Evolutionary conservation across 1,140 invertebrate species (phyloP).

Genomic region (Bombus consobrinus): DNA sequence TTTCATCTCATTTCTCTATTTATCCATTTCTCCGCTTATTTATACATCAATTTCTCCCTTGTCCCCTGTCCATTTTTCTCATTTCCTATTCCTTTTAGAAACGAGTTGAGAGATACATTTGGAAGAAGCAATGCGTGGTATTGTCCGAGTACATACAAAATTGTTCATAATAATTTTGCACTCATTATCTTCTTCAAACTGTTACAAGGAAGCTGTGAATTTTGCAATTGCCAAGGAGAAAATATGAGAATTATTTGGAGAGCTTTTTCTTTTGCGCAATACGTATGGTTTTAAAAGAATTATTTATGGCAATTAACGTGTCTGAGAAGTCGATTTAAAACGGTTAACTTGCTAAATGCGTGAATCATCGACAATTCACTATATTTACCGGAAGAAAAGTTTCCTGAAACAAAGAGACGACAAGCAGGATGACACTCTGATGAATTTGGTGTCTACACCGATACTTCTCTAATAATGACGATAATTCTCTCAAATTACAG

Average conservation of each 20-base stretch:
- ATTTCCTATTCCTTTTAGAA: constrained; percentile 17
- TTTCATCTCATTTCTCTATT: constrained; percentile 5
- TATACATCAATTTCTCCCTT: background rate
- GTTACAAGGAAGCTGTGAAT: no score
- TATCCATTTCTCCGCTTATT: background rate
- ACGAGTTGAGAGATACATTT: background rate
- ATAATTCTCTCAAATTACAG: background rate
- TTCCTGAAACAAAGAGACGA: background rate
- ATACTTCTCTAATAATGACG: background rate
- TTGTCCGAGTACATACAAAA: background rate
- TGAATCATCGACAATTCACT: constrained; percentile 1
- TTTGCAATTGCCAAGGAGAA: no score
- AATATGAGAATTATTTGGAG: background rate
- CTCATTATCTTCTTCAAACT: no score
- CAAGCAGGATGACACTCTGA: background rate
- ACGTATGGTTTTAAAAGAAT: background rate
- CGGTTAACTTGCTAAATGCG: background rate
- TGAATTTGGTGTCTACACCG: background rate
- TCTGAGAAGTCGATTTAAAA: background rate
- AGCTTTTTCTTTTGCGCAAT: no score
- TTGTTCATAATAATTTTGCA: background rate
- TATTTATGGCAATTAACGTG: background rate
- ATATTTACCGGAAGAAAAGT: background rate
- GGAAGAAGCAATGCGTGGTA: background rate
- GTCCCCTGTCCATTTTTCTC: background rate